phyloP scores from a whole-genome alignment of 2,888 invertebrate genomes.

The Petrophora chlorosata region DNA sequence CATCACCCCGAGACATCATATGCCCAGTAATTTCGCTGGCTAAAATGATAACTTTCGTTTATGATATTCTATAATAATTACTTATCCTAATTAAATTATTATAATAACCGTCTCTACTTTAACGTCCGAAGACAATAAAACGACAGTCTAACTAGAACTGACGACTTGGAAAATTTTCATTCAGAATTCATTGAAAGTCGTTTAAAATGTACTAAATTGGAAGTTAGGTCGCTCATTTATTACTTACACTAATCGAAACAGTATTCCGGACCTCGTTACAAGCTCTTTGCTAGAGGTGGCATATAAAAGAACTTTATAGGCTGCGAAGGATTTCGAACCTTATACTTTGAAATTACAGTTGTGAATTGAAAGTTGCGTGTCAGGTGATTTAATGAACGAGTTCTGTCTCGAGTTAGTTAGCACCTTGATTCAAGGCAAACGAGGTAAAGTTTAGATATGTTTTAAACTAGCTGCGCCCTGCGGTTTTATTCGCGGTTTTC shows the following conservation, averaged over 20 bases:
- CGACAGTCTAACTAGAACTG: conserved; percentile 6
- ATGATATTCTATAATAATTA: too few species aligned
- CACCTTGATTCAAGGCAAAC: conserved; percentile 3
- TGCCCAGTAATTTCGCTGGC: too few species aligned
- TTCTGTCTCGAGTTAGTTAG: conserved; percentile 8
- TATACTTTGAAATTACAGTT: conserved; percentile 20
- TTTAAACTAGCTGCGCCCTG: too few species aligned
- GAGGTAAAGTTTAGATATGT: too few species aligned
- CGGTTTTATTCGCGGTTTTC: too few species aligned
- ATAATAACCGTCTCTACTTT: not conserved
- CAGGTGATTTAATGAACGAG: conserved; percentile 22
- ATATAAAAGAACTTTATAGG: conserved; percentile 39
- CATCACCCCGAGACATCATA: too few species aligned
- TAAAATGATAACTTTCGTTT: too few species aligned
- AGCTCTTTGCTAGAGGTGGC: conserved; percentile 47
- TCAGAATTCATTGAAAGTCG: conserved; percentile 14
- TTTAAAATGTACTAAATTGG: conserved; percentile 43
- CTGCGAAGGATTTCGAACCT: conserved; percentile 32
- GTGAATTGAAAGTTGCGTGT: conserved; percentile 3
- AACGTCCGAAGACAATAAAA: not conserved
- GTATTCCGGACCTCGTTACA: conserved; percentile 51
- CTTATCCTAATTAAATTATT: not conserved
- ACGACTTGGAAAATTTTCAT: conserved; percentile 12
- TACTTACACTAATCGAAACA: conserved; percentile 55
- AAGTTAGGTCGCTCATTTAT: conserved; percentile 50